Percentiles rank a stretch among this genome's conserved stretches.
Conservation (phyloP, 2,113 vertebrate species). For the Laticauda colubrina region DNA sequence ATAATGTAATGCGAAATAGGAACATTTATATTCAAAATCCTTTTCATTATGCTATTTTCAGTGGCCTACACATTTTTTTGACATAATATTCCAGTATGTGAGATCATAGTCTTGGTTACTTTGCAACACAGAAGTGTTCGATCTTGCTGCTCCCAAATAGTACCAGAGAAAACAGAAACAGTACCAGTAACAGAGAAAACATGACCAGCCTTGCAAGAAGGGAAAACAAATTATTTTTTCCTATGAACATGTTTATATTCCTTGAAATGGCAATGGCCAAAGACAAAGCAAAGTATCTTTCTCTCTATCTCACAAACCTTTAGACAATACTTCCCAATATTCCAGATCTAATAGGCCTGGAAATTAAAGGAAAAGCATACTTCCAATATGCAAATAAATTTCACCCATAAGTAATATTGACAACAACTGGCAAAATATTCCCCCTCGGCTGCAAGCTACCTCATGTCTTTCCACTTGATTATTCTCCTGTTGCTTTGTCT, state of each 20-base stretch:
- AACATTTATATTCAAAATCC: not conserved
- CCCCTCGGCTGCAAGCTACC: not conserved
- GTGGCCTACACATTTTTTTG: not conserved
- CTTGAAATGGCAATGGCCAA: not conserved
- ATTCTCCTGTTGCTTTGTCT: conserved; percentile 40
- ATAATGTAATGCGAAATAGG: not conserved
- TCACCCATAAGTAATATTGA: not conserved
- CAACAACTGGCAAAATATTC: conserved; percentile 1
- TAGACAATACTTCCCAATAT: not conserved
- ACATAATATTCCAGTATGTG: not conserved
- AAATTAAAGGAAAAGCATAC: conserved; percentile 56
- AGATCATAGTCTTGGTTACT: not conserved
- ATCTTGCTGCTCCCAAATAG: not conserved
- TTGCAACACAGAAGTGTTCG: not conserved
- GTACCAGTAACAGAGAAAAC: too few relatives aligned
- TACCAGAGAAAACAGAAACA: not conserved
- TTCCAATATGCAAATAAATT: not conserved
- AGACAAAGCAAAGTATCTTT: not conserved
- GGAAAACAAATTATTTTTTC: not conserved
- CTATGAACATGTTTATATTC: too few relatives aligned
- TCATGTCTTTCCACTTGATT: conserved; percentile 35
- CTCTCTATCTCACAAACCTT: not conserved
- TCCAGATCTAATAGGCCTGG: conserved; percentile 30
- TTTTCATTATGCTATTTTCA: not conserved
- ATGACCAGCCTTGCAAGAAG: not conserved